These are phyloP conservation scores for Halocynthia aurantium DNA, from an alignment of 23 tunicate genomes.

Conservation along the genomic window DNA sequence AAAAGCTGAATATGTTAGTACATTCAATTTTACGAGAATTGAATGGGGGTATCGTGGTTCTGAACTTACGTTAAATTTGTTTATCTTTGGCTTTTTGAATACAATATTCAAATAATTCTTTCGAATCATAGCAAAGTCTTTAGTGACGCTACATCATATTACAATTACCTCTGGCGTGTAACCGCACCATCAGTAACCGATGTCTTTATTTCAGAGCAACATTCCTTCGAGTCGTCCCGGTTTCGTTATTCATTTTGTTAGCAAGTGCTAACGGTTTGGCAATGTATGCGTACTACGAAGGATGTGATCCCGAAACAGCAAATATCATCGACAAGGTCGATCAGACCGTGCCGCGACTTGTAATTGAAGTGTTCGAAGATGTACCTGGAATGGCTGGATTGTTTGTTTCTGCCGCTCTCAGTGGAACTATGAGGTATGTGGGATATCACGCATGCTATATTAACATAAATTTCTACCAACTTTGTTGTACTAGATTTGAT, in stretches of 20 bases:
- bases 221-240: background rate
- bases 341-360: slow-evolving; percentile 55
- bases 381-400: slow-evolving; percentile 67
- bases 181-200: background rate
- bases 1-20: too few relatives aligned
- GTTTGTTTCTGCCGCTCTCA: slow-evolving; percentile 60
- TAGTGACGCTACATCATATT: too few relatives aligned
- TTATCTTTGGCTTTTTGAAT: too few relatives aligned
- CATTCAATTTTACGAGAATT: too few relatives aligned
- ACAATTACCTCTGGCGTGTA: background rate
- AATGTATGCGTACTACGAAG: slow-evolving; percentile 31
- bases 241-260: background rate
- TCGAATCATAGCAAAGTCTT: too few relatives aligned
- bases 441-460: too few relatives aligned
- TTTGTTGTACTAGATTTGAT: too few relatives aligned
- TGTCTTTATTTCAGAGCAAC: slow-evolving; percentile 3
- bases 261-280: slow-evolving; percentile 11
- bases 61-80: too few relatives aligned
- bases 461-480: too few relatives aligned
- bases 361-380: slow-evolving; percentile 21
- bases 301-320: slow-evolving; percentile 41
- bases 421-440: slow-evolving; percentile 61
- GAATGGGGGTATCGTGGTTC: too few relatives aligned
- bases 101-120: too few relatives aligned
- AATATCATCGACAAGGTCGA: slow-evolving; percentile 28